These are phyloP conservation scores for Montipora sp. DNA, from an alignment of 64 coral and sea anemone species.

Conservation along the genomic window DNA sequence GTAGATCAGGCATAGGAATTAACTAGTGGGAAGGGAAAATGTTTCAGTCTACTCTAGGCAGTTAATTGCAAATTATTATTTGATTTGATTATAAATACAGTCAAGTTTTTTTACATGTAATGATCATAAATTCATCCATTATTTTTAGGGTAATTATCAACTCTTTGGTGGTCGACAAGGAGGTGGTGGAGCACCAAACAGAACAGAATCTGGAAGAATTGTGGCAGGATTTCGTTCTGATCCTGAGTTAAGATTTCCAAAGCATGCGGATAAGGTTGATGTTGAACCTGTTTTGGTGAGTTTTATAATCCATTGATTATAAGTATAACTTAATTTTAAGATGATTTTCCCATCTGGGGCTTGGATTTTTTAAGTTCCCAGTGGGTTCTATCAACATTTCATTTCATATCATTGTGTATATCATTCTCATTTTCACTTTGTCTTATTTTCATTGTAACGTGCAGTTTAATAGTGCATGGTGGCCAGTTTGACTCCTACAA, in stretches of 20 bases:
- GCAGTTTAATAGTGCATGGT: too few species aligned
- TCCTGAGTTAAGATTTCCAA: slow-evolving; percentile 81
- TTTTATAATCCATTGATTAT: neutral
- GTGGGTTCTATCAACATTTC: too few species aligned
- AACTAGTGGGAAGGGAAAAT: too few species aligned
- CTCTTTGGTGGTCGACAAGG: slow-evolving; percentile 18
- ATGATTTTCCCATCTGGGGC: too few species aligned
- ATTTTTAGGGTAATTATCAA: slow-evolving; percentile 23
- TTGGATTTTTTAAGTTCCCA: too few species aligned
- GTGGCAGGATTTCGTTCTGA: slow-evolving; percentile 56
- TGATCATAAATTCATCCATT: neutral
- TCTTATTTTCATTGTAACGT: too few species aligned
- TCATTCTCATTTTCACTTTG: too few species aligned
- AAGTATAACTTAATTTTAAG: too few species aligned
- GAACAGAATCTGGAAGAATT: slow-evolving; percentile 85
- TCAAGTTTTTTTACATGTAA: neutral
- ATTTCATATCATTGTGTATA: too few species aligned
- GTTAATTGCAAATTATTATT: too few species aligned
- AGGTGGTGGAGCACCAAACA: slow-evolving; percentile 85
- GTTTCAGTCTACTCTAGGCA: too few species aligned
- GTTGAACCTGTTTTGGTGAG: slow-evolving; percentile 74
- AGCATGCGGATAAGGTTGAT: slow-evolving; percentile 30
- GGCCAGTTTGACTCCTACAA: too few species aligned
- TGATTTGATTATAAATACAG: neutral
- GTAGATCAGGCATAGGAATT: neutral